phyloP scores from a whole-genome alignment of 2,888 invertebrate genomes.

The Hedya salicella region DNA sequence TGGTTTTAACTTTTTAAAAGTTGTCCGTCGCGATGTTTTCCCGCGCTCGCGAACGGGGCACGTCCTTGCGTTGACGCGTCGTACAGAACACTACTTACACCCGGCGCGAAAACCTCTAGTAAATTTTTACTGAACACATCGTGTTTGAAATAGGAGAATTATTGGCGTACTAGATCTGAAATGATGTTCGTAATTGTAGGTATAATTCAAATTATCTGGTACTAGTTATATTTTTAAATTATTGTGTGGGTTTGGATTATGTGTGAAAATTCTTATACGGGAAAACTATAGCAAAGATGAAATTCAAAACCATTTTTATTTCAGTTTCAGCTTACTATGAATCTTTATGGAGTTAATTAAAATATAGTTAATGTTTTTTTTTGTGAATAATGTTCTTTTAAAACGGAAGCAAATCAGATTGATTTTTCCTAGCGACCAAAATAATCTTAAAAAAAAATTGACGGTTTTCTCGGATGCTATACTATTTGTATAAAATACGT shows the following conservation, averaged over 20 bases:
- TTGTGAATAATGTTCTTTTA: too few species aligned
- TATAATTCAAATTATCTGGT: constrained; percentile 6
- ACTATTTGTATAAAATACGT: too few species aligned
- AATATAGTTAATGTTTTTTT: too few species aligned
- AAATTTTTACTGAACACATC: constrained; percentile 32
- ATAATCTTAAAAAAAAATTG: too few species aligned
- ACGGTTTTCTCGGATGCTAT: too few species aligned
- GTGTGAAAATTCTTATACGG: too few species aligned
- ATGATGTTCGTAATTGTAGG: constrained; percentile 6
- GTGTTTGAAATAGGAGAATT: constrained; percentile 31
- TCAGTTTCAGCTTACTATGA: too few species aligned
- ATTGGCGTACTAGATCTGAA: constrained; percentile 27
- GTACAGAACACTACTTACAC: constrained; percentile 26
- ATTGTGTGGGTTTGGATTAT: not conserved
- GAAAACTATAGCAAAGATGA: too few species aligned
- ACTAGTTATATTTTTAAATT: not conserved
- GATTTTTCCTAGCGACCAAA: too few species aligned
- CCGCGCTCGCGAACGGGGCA: constrained; percentile 34
- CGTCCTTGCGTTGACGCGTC: constrained; percentile 37
- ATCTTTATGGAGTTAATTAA: too few species aligned
- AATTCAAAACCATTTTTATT: too few species aligned
- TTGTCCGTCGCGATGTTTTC: constrained; percentile 39
- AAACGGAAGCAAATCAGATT: too few species aligned
- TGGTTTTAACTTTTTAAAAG: constrained; percentile 33
- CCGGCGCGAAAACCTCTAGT: constrained; percentile 25